Evolutionary conservation across 2,113 vertebrate species (phyloP).

Genomic region (Megaleporinus macrocephalus): DNA sequence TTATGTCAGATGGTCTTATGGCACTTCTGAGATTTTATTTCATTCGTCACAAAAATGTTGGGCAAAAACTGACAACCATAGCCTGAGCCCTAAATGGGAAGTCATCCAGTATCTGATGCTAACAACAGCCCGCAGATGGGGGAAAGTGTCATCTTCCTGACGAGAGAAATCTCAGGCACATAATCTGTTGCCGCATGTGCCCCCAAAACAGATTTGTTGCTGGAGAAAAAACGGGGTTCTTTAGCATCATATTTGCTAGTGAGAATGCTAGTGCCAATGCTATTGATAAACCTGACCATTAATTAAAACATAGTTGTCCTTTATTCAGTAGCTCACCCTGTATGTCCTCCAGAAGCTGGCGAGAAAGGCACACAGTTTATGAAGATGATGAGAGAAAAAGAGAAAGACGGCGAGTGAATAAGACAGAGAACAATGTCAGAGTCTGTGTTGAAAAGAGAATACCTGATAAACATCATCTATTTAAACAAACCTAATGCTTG

Average conservation of each 20-base stretch:
- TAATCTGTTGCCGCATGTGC: slow-evolving; percentile 67
- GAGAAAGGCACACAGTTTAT: slow-evolving; percentile 24
- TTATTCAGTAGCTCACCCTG: not conserved
- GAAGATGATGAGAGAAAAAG: slow-evolving; percentile 25
- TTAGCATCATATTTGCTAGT: not conserved
- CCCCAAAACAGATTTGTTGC: slow-evolving; percentile 66
- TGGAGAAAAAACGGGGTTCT: slow-evolving; percentile 39
- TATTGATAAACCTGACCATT: not conserved
- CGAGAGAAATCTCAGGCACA: slow-evolving; percentile 71
- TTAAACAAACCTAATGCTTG: slow-evolving; percentile 97
- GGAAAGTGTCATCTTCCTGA: slow-evolving; percentile 72
- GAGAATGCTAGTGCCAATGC: slow-evolving; percentile 31
- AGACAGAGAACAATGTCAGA: slow-evolving; percentile 76
- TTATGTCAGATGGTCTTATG: slow-evolving; percentile 74
- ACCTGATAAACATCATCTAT: slow-evolving; percentile 92
- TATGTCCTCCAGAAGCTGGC: not conserved
- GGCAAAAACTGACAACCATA: slow-evolving; percentile 79
- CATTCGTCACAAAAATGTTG: slow-evolving; percentile 75
- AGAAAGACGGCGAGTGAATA: not conserved
- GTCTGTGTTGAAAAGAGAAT: slow-evolving; percentile 82
- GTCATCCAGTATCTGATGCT: slow-evolving; percentile 79
- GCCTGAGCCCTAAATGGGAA: slow-evolving; percentile 80
- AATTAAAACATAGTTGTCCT: slow-evolving; percentile 28
- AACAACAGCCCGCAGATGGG: slow-evolving; percentile 73
- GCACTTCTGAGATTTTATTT: slow-evolving; percentile 80